A percentile compares a stretch with the other conserved stretches of the same genome.
Conservation (phyloP, 2,113 vertebrate genomes). For the Bos taurus region ARS-UCD2.0 NC_037334.1:34074501-34075000, state of each 20-base stretch:
- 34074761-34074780: neutral
- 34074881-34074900: neutral
- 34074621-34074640: neutral
- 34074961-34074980: neutral
- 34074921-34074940: neutral
- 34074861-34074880: neutral
- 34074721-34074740: neutral
- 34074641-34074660: neutral
- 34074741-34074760: too few species aligned
- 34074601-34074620: neutral
- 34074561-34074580: neutral
- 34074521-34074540: neutral
- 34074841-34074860: neutral
- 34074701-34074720: neutral
- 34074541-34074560: neutral
- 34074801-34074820: neutral
- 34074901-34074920: neutral
- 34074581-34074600: neutral
- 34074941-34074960: neutral
- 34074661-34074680: neutral
- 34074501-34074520: neutral
- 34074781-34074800: neutral
- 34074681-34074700: neutral
- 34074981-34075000: neutral
- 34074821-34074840: constrained; percentile 4